phyloP scores from a whole-genome alignment of 2,797 vertebrate genomes.

The Karalla daura region DNA sequence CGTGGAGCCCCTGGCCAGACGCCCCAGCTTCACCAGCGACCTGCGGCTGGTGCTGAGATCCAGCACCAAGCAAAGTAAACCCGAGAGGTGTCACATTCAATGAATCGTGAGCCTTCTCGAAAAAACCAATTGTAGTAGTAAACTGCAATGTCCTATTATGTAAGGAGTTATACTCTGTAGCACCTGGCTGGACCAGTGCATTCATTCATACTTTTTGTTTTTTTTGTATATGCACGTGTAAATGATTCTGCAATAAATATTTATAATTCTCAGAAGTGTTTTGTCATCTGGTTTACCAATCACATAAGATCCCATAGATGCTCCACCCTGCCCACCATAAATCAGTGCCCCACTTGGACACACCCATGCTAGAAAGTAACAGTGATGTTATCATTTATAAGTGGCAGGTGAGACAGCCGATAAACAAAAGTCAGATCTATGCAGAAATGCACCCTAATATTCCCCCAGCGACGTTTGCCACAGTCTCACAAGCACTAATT shows the following conservation, averaged over 20 bases:
- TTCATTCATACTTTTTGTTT: slow-evolving; percentile 38
- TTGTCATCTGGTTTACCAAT: neutral
- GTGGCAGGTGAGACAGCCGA: too few relatives aligned
- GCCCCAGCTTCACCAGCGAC: slow-evolving; percentile 84
- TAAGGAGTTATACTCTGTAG: slow-evolving; percentile 84
- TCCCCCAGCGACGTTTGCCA: too few relatives aligned
- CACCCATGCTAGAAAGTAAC: too few relatives aligned
- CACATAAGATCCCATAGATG: too few relatives aligned
- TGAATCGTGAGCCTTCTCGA: slow-evolving; percentile 77
- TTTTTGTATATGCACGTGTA: slow-evolving; percentile 35
- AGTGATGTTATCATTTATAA: too few relatives aligned
- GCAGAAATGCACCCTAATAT: too few relatives aligned
- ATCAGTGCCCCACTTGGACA: too few relatives aligned
- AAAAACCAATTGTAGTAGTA: slow-evolving; percentile 80
- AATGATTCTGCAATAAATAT: slow-evolving; percentile 33
- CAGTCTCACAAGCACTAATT: too few relatives aligned
- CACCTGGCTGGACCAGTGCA: slow-evolving; percentile 81
- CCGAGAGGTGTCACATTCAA: slow-evolving; percentile 85
- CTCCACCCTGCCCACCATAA: too few relatives aligned
- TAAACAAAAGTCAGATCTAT: too few relatives aligned
- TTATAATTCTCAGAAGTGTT: slow-evolving; percentile 2
- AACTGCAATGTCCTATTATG: slow-evolving; percentile 78
- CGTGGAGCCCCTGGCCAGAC: slow-evolving; percentile 76
- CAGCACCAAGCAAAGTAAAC: slow-evolving; percentile 77
- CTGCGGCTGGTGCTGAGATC: slow-evolving; percentile 80